Percentiles rank a stretch among this genome's conserved stretches.
These are phyloP conservation scores for Hydrochoerus hydrochaeris DNA, from an alignment of 2,113 vertebrate genomes.

Conservation along the genomic window DNA sequence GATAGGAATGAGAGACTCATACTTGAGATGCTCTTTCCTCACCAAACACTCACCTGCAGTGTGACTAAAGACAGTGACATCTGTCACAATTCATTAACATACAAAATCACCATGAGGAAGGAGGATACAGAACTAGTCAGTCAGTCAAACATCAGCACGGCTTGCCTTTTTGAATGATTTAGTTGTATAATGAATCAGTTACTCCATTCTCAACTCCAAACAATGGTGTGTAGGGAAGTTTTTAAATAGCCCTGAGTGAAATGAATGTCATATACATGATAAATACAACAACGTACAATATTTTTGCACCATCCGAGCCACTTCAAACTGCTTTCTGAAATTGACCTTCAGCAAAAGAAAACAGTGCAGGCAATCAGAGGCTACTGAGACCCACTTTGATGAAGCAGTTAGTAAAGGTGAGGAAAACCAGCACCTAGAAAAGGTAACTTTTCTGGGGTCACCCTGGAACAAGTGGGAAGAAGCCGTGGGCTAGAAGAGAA, in stretches of 20 bases:
- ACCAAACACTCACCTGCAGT: not conserved
- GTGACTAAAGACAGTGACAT: not conserved
- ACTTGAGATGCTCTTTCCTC: not conserved
- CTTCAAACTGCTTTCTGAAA: constrained; percentile 68
- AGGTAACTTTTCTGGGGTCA: constrained; percentile 15
- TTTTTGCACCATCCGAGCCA: constrained; percentile 35
- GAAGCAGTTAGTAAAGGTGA: not conserved
- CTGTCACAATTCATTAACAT: not conserved
- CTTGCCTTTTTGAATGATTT: not conserved
- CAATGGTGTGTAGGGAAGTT: not conserved
- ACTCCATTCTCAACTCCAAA: constrained; percentile 37
- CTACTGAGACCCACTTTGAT: not conserved
- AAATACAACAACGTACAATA: constrained; percentile 39
- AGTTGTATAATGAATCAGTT: not conserved
- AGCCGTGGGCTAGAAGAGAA: not conserved
- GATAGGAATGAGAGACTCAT: not conserved
- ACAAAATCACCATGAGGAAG: not conserved
- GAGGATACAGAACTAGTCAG: not conserved
- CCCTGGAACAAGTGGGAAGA: not conserved
- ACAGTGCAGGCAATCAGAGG: constrained; percentile 23
- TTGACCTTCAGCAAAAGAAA: constrained; percentile 53
- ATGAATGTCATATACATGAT: constrained; percentile 54
- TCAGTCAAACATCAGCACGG: not conserved
- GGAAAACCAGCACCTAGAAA: not conserved
- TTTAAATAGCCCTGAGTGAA: constrained; percentile 33